Base-by-base conservation (phyloP, 2,797 vertebrate species). In the Strix occidentalis region DNA sequence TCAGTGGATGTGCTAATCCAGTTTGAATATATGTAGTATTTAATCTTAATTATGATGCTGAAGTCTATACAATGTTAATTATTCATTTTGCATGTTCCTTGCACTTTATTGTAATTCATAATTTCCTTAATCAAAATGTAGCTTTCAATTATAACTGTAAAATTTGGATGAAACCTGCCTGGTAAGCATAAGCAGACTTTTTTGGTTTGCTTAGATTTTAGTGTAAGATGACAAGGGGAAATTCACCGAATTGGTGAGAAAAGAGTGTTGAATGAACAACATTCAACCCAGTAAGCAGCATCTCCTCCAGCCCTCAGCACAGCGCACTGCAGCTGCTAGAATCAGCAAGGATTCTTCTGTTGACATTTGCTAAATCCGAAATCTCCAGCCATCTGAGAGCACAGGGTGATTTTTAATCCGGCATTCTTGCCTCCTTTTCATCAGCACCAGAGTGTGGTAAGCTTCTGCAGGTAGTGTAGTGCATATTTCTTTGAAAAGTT, bases 11-110 rank as follows among this genome's bases (percentile, higher is more conserved):
- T 97, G 95, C 97, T 98, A 98, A 98, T 98, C 98, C 98, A 97
- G 85, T 98, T 97, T 97, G 98, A 98, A 97, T 98, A 95, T 97
- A 97, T 96, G 96, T 85, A 60, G 97, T 95, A 97, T 98, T 98
- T 98, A 98, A 98, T 98, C 98, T 98, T 98, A 98, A 98, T 98
- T 98, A 98, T 94, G 97, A 98, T 97, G 94, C 96, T 79, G 92
- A 97, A 98, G 97, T 97, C 97, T 98, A 97, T 98, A 98, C 97
- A 97, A 95, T 66, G 96, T 98, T 98, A 98, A 98, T 98, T 98
- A 98, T 98, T 98, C 97, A 98, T 98, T 98, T 98, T 95, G 94
- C 97, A 97, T 96, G 96, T 97, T 98, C 96, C 88, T 95, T 97
- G 96, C 87, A 98, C 96, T 98, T 98, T 97, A 97, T 97, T 97